These are phyloP conservation scores for Orchestes rusci DNA, from an alignment of 2,888 invertebrate genomes.

Conservation along the genomic window DNA sequence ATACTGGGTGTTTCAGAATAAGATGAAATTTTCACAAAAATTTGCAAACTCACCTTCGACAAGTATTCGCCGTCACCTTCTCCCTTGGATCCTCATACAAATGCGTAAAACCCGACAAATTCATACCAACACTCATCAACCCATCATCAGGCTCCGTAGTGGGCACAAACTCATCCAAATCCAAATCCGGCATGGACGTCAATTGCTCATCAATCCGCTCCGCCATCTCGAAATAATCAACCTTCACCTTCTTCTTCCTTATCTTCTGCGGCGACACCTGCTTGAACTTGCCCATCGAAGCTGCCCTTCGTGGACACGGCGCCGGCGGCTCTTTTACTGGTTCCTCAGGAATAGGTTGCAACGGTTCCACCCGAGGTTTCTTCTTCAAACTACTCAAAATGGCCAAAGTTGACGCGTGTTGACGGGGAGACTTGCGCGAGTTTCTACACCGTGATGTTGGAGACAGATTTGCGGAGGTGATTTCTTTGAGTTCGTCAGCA, in stretches of 20 bases:
- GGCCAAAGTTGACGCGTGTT: constrained; percentile 81
- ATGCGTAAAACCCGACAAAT: constrained; percentile 37
- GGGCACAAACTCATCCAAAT: constrained; percentile 27
- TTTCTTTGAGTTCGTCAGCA: constrained; percentile 8
- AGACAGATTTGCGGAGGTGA: constrained; percentile 7
- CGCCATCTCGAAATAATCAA: constrained; percentile 37
- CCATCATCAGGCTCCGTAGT: constrained; percentile 41
- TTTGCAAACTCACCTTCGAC: too few species aligned
- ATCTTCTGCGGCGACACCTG: constrained; percentile 39
- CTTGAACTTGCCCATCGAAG: too few species aligned
- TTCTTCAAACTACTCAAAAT: constrained; percentile 59
- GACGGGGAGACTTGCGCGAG: constrained; percentile 78
- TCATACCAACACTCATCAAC: constrained; percentile 30
- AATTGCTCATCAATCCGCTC: constrained; percentile 46
- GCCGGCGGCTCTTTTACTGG: not conserved
- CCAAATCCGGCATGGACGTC: constrained; percentile 27
- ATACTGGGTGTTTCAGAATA: too few species aligned
- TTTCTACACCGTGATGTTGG: constrained; percentile 44
- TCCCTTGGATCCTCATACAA: constrained; percentile 45
- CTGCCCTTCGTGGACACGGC: too few species aligned
- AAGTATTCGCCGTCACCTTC: constrained; percentile 27
- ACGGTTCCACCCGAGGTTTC: constrained; percentile 11
- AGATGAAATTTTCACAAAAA: too few species aligned
- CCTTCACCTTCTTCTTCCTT: constrained; percentile 41
- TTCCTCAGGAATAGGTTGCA: constrained; percentile 34